Conservation (phyloP, 2,888 invertebrate genomes). For the Pegoplata infirma region DNA sequence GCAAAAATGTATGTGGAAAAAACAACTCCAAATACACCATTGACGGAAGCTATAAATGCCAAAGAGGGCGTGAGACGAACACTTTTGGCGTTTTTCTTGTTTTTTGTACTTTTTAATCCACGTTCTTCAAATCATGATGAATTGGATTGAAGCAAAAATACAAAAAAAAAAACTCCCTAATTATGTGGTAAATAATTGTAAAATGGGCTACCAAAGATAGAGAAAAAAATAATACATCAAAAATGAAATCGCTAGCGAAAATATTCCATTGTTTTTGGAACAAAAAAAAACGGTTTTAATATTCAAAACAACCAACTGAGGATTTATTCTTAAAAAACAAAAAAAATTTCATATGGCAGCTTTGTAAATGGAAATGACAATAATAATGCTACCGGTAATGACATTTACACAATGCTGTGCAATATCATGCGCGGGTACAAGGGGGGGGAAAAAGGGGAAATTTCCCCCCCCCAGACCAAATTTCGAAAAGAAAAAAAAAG, state of each 20-base stretch:
- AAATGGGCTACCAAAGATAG: too few species aligned
- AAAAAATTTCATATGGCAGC: background rate
- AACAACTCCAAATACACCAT: slow-evolving; percentile 2
- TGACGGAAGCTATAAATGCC: slow-evolving; percentile 33
- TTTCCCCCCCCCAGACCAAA: too few species aligned
- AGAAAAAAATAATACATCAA: too few species aligned
- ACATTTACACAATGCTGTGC: too few species aligned
- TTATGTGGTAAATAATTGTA: slow-evolving; percentile 32
- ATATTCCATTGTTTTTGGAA: background rate
- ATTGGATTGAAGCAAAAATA: slow-evolving; percentile 15
- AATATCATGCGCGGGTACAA: too few species aligned
- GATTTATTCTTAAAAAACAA: background rate
- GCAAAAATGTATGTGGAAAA: background rate
- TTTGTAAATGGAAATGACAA: background rate
- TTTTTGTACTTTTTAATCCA: background rate
- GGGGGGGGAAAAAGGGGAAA: too few species aligned
- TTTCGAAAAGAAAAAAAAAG: too few species aligned
- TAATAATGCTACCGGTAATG: background rate
- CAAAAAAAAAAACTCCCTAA: slow-evolving; percentile 26
- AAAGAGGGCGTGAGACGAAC: slow-evolving; percentile 40
- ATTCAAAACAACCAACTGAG: background rate
- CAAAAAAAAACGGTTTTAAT: background rate
- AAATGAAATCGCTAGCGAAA: background rate
- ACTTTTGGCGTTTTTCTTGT: background rate
- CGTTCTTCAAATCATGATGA: background rate